phyloP scores from a whole-genome alignment of 92 coral and sea anemone species.

The Zoanthus gigantus region DNA sequence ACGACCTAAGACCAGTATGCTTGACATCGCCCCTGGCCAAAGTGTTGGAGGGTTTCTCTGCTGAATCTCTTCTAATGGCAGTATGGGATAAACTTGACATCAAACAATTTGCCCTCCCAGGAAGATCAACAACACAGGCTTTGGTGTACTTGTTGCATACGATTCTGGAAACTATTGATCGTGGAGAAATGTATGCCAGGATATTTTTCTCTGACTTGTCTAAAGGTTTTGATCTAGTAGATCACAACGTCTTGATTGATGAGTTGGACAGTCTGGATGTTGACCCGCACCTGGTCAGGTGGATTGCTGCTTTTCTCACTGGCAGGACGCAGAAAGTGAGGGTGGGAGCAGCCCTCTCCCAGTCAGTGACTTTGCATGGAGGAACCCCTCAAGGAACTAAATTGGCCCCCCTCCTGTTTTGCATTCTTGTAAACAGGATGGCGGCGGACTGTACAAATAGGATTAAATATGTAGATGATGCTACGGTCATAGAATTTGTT shows the following conservation, averaged over 20 bases:
- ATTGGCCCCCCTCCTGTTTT: slow-evolving; percentile 13
- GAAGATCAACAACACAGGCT: slow-evolving; percentile 51
- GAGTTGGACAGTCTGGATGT: too few relatives aligned
- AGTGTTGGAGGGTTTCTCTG: slow-evolving; percentile 32
- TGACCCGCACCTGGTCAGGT: too few relatives aligned
- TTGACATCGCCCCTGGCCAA: slow-evolving; percentile 39
- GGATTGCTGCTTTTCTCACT: too few relatives aligned
- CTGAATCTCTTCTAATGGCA: slow-evolving; percentile 21
- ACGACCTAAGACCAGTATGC: slow-evolving; percentile 57
- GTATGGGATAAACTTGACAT: too few relatives aligned
- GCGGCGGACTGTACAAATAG: neutral
- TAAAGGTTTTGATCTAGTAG: slow-evolving; percentile 25
- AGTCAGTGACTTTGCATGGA: slow-evolving; percentile 30
- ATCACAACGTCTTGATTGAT: too few relatives aligned
- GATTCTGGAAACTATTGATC: slow-evolving; percentile 31
- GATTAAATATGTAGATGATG: slow-evolving; percentile 45
- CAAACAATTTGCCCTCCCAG: too few relatives aligned
- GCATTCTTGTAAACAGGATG: slow-evolving; percentile 34
- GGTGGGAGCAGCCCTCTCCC: too few relatives aligned
- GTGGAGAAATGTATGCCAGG: slow-evolving; percentile 16
- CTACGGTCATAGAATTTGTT: too few relatives aligned
- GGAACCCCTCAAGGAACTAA: slow-evolving; percentile 53
- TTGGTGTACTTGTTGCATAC: slow-evolving; percentile 22
- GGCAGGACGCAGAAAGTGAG: too few relatives aligned
- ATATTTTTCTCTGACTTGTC: too few relatives aligned